phyloP scores from a whole-genome alignment of 1,140 invertebrate species.

The Eriocheir sinensis region DNA sequence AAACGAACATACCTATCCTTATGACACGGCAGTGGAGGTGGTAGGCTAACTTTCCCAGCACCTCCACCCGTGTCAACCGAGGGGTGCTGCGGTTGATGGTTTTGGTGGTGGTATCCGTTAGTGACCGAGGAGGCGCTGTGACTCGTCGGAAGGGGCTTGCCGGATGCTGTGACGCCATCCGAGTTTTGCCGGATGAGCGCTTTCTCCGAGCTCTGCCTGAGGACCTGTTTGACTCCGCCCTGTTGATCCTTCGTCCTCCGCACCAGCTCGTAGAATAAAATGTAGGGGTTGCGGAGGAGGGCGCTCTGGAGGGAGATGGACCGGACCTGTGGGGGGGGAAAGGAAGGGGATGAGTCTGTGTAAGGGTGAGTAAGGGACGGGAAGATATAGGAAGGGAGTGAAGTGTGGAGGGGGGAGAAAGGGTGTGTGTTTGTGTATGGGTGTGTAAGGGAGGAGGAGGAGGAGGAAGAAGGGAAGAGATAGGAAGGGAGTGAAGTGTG shows the following conservation, averaged over 20 bases:
- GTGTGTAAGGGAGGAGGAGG: background rate
- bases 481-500: background rate
- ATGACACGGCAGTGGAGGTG: background rate
- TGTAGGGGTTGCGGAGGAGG: conserved; percentile 92
- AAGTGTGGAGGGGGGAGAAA: background rate
- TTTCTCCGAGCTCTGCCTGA: conserved; percentile 70
- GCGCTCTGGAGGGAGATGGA: conserved; percentile 88
- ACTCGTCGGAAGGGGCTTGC: conserved; percentile 63
- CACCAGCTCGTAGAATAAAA: conserved; percentile 93
- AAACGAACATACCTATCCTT: conserved; percentile 20
- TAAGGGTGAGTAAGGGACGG: background rate
- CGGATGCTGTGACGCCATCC: conserved; percentile 17
- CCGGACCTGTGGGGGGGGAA: conserved; percentile 84
- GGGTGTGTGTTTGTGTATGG: background rate
- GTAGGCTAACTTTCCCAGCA: background rate
- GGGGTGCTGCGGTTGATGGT: background rate
- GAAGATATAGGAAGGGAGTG: background rate
- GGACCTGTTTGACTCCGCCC: conserved; percentile 66
- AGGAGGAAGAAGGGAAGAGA: background rate
- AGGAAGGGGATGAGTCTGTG: conserved; percentile 69
- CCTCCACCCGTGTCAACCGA: background rate
- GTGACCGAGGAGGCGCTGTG: conserved; percentile 68
- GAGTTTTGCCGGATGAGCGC: conserved; percentile 63
- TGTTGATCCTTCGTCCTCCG: conserved; percentile 49
- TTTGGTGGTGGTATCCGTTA: conserved; percentile 54